Evolutionary conservation across 2,888 invertebrate genomes (phyloP).

Genomic region (Spilosoma lubricipeda): DNA sequence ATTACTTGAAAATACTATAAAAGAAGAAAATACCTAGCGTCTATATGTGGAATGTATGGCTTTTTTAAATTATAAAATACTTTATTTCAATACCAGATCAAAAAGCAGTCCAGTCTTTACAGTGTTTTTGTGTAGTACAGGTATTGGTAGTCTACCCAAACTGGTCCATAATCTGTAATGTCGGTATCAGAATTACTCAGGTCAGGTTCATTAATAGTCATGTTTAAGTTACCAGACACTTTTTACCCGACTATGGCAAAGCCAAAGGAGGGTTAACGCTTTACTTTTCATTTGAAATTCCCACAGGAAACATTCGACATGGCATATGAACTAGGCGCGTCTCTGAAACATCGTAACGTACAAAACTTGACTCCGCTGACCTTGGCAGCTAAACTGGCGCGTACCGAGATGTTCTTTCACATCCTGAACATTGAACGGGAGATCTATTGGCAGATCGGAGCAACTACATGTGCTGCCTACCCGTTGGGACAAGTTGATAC

Average conservation of each 20-base stretch:
- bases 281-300: neutral
- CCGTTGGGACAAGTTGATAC: conserved; percentile 98
- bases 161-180: too few species aligned
- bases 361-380: conserved; percentile 96
- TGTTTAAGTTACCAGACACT: neutral
- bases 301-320: conserved; percentile 95
- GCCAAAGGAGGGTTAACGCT: too few species aligned
- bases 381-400: conserved; percentile 96
- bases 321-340: conserved; percentile 96
- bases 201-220: neutral
- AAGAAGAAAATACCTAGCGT: too few species aligned
- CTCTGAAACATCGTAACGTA: conserved; percentile 94
- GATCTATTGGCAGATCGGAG: conserved; percentile 98
- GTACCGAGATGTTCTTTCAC: conserved; percentile 98
- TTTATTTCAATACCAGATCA: too few species aligned
- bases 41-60: too few species aligned
- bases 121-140: too few species aligned
- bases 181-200: too few species aligned
- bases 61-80: too few species aligned
- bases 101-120: too few species aligned
- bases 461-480: conserved; percentile 98
- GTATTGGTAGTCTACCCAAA: too few species aligned
- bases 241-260: too few species aligned
- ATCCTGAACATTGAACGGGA: conserved; percentile 98
- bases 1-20: too few species aligned